Base-by-base conservation (phyloP, 2,888 invertebrate species). In the Frankliniella intonsa region DNA sequence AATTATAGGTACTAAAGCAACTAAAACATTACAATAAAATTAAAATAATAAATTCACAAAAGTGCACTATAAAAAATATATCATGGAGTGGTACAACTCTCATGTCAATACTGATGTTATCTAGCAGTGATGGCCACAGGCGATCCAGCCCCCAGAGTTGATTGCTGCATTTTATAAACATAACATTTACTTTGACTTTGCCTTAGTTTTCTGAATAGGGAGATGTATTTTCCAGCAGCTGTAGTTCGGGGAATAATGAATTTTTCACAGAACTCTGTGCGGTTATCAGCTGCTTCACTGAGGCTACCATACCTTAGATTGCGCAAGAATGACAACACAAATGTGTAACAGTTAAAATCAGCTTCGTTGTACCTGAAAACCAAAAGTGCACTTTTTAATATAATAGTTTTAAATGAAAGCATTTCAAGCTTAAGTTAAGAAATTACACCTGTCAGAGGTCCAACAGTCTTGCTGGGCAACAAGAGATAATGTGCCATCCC, bases 211-310 rank as follows among this genome's bases (percentile, higher is more conserved):
- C 95, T 91, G 87, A 94, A 95, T 62, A 96, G 89, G 1, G 93
- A 93, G 84, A 95, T 94, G 87, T 96, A 97, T 89, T 95, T 95
- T 81, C 95, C 93, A 80, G 95, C 95, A 38, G 94, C 92, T 50
- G 94, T 92, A 62, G 96, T 94, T 86, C 93, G 91, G 7, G 95
- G 95, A 83, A 95, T 92, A 84, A 97, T 94, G 88, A 94, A 94
- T 86, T 92, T 91, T 87, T 94, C 92, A 87, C 96, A 96, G 88
- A 96, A 94, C 50, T 90, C 89, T 83, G 93, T 94, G 84, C 93
- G 88, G 85, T 88, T 92, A 14, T 89, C 88, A 25, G 94, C 93
- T 81, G 92, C 92, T 85, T 92, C 90, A 82, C 93, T 93, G 76
- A 95, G 89, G 84, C 91, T 91, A 11, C 92, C 92, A 86, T 94